phyloP scores from a whole-genome alignment of 2,888 invertebrate genomes.

The Nomada flava region DNA sequence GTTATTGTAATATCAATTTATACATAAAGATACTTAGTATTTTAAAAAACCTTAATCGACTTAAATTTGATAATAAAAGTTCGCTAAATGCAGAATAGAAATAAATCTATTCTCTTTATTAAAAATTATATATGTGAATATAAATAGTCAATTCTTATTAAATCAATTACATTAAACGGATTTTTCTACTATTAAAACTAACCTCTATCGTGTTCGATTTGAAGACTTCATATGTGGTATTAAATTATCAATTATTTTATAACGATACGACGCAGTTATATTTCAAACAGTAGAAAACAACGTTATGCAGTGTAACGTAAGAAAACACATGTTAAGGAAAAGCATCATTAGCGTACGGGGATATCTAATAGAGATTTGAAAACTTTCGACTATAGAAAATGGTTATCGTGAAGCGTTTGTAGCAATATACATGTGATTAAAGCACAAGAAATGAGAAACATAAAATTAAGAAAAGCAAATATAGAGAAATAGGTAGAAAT shows the following conservation, averaged over 20 bases:
- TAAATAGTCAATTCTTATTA: not conserved
- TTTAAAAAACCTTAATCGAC: not conserved
- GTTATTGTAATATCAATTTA: not conserved
- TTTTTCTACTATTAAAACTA: constrained; percentile 25
- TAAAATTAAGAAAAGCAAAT: constrained; percentile 14
- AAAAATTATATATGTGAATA: not conserved
- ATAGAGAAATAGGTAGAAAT: not conserved
- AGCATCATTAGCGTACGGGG: not conserved
- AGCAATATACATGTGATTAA: not conserved
- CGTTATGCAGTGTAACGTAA: not conserved
- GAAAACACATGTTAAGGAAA: constrained; percentile 1
- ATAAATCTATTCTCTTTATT: not conserved
- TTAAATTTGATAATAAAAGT: not conserved
- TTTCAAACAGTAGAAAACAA: constrained; percentile 6
- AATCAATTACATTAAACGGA: not conserved
- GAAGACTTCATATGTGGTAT: not conserved
- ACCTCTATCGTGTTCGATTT: constrained; percentile 24
- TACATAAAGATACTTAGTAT: not conserved
- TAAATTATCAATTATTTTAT: constrained; percentile 11
- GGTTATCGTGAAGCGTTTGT: not conserved
- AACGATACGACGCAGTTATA: not conserved
- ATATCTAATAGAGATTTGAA: not conserved
- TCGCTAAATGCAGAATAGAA: not conserved
- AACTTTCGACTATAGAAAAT: not conserved
- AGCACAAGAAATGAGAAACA: not conserved